Evolutionary conservation across 2,888 invertebrate genomes (phyloP).

Genomic region (Hybos culiciformis): DNA sequence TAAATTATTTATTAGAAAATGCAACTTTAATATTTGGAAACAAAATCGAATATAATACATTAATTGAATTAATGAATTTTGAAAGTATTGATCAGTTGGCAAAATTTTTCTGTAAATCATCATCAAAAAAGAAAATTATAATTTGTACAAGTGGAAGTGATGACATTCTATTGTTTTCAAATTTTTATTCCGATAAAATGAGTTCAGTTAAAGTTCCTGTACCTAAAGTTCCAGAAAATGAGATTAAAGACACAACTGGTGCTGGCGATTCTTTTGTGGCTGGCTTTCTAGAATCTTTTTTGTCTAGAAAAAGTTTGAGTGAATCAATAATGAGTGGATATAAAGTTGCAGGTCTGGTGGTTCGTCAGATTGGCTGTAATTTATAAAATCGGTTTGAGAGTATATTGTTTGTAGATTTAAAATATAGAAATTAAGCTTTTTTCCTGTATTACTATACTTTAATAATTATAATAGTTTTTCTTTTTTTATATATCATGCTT

Average conservation of each 20-base stretch:
- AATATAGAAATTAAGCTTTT: too few relatives aligned
- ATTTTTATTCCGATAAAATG: slow-evolving; percentile 21
- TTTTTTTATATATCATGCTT: too few relatives aligned
- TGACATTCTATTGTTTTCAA: slow-evolving; percentile 38
- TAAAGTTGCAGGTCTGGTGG: slow-evolving; percentile 36
- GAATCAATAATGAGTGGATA: slow-evolving; percentile 37
- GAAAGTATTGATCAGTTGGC: slow-evolving; percentile 17
- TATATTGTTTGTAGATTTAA: too few relatives aligned
- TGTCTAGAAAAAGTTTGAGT: slow-evolving; percentile 29
- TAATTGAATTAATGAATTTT: slow-evolving; percentile 25
- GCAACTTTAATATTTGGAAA: slow-evolving; percentile 45
- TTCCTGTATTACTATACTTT: too few relatives aligned
- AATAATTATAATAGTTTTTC: too few relatives aligned
- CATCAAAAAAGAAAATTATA: slow-evolving; percentile 31
- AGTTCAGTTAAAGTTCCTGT: slow-evolving; percentile 27
- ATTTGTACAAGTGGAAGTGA: slow-evolving; percentile 49
- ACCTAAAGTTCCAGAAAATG: slow-evolving; percentile 28
- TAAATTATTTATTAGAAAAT: slow-evolving; percentile 35
- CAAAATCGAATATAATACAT: slow-evolving; percentile 38
- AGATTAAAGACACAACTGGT: slow-evolving; percentile 43
- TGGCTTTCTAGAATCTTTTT: slow-evolving; percentile 41
- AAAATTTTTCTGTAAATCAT: slow-evolving; percentile 17
- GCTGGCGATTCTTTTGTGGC: slow-evolving; percentile 48
- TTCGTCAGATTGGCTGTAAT: slow-evolving; percentile 38
- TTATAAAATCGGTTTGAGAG: too few relatives aligned